phyloP scores from a whole-genome alignment of 2,888 invertebrate genomes.

The Brachyptera risi region DNA sequence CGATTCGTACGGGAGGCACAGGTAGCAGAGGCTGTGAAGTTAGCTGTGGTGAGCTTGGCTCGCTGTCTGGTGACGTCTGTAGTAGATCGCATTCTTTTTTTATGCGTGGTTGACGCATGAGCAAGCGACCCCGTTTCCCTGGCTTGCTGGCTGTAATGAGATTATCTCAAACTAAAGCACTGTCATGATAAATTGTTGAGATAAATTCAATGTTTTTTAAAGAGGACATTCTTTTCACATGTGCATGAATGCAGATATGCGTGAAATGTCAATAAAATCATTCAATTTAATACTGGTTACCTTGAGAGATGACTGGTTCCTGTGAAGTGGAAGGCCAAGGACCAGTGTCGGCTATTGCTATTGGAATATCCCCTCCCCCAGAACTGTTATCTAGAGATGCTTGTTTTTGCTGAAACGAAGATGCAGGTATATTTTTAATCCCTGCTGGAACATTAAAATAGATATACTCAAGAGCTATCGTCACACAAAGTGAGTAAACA shows the following conservation, averaged over 20 bases:
- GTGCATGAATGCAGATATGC: too few relatives aligned
- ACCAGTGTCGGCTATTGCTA: constrained; percentile 40
- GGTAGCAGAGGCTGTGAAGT: constrained; percentile 40
- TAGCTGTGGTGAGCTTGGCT: constrained; percentile 42
- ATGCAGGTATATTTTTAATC: too few relatives aligned
- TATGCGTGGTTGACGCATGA: constrained; percentile 63
- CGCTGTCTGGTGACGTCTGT: constrained; percentile 45
- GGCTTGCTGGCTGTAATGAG: constrained; percentile 23
- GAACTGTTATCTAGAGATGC: constrained; percentile 39
- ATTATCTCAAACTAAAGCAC: too few relatives aligned
- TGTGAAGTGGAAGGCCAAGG: constrained; percentile 42
- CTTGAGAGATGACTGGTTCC: constrained; percentile 38
- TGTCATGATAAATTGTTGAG: too few relatives aligned
- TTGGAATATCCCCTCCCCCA: constrained; percentile 24
- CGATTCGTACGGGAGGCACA: constrained; percentile 52
- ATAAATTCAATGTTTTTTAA: too few relatives aligned
- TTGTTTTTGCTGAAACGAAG: too few relatives aligned
- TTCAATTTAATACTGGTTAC: too few relatives aligned
- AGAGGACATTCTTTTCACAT: too few relatives aligned
- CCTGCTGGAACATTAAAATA: constrained; percentile 40
- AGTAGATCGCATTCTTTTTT: constrained; percentile 59
- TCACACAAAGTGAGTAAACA: too few relatives aligned
- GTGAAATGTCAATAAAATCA: too few relatives aligned
- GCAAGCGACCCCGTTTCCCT: constrained; percentile 55
- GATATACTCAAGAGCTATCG: too few relatives aligned